A percentile compares a stretch with the other conserved stretches of the same genome.
phyloP scores from a whole-genome alignment of 1,140 invertebrate genomes.

The Drosophila ironensis region DNA sequence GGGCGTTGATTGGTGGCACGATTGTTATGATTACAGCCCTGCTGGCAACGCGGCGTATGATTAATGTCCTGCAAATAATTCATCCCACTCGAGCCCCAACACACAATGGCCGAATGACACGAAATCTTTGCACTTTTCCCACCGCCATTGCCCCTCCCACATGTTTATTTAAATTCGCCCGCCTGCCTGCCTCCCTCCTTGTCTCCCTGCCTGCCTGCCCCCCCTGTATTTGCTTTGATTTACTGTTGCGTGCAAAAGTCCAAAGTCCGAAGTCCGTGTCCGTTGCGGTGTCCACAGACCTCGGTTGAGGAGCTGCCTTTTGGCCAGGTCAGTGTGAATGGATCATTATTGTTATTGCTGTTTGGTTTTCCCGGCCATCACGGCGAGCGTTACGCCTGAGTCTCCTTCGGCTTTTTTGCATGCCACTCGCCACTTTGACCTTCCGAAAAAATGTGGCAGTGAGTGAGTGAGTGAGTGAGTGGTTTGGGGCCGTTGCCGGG shows the following conservation, averaged over 20 bases:
- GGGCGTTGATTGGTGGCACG: conserved; percentile 29
- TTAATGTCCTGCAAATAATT: conserved; percentile 38
- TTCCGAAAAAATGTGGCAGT: conserved; percentile 10
- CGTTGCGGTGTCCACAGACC: conserved; percentile 12
- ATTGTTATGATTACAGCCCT: conserved; percentile 27
- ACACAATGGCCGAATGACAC: conserved; percentile 40
- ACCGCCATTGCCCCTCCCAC: not conserved
- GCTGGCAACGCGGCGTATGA: conserved; percentile 43
- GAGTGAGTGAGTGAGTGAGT: not conserved
- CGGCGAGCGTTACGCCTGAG: too few relatives aligned
- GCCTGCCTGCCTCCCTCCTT: too few relatives aligned
- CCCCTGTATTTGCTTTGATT: conserved; percentile 27
- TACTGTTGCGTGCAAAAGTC: conserved; percentile 27
- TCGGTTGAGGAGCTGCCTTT: conserved; percentile 11
- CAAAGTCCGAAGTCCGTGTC: not conserved
- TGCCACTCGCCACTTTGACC: conserved; percentile 34
- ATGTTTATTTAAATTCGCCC: conserved; percentile 34
- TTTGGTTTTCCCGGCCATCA: not conserved
- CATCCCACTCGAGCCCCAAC: not conserved
- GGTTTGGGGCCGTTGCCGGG: not conserved
- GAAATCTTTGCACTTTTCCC: conserved; percentile 19
- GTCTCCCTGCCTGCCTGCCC: too few relatives aligned
- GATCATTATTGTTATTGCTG: conserved; percentile 39
- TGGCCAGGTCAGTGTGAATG: conserved; percentile 38
- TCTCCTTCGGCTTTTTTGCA: not conserved